These are phyloP conservation scores for Chymomyza amoena DNA, from an alignment of 2,888 invertebrate genomes.

Conservation along the genomic window DNA sequence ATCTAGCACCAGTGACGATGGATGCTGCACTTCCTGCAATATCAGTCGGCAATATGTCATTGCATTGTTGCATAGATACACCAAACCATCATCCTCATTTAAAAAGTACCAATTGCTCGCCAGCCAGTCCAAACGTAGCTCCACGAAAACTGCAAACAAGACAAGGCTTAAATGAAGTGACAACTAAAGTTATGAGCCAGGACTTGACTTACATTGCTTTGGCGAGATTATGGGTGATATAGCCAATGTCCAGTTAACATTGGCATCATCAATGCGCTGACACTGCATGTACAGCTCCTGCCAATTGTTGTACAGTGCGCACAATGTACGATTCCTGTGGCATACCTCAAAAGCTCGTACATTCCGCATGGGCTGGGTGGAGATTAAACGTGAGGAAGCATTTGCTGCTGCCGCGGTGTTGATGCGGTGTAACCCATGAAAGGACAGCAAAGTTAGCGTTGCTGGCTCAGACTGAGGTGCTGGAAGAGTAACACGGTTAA, in stretches of 20 bases:
- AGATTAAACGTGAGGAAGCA: constrained; percentile 80
- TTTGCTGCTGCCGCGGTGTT: constrained; percentile 72
- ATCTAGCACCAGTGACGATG: constrained; percentile 88
- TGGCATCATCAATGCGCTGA: constrained; percentile 83
- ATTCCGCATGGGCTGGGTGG: constrained; percentile 55
- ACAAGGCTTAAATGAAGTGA: constrained; percentile 4
- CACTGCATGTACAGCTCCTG: constrained; percentile 82
- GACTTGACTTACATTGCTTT: constrained; percentile 81
- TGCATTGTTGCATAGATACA: constrained; percentile 84
- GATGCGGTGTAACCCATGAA: constrained; percentile 83
- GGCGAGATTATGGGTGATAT: constrained; percentile 83
- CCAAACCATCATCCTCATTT: constrained; percentile 84
- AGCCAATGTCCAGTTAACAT: constrained; percentile 81
- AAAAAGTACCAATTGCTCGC: constrained; percentile 92
- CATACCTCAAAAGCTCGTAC: constrained; percentile 82
- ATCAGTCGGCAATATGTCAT: constrained; percentile 85
- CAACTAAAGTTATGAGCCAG: constrained; percentile 22
- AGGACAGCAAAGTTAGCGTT: constrained; percentile 85
- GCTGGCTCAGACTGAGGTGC: constrained; percentile 83
- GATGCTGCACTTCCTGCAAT: constrained; percentile 84
- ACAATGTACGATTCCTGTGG: constrained; percentile 84
- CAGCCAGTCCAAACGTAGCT: constrained; percentile 91
- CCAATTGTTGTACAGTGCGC: constrained; percentile 83
- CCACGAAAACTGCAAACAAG: constrained; percentile 83
- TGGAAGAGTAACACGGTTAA: constrained; percentile 70